A percentile compares a stretch with the other conserved stretches of the same genome.
These are phyloP conservation scores for Crossaster papposus DNA, from an alignment of 53 echinoderm and acorn worm genomes.

Conservation along the genomic window DNA sequence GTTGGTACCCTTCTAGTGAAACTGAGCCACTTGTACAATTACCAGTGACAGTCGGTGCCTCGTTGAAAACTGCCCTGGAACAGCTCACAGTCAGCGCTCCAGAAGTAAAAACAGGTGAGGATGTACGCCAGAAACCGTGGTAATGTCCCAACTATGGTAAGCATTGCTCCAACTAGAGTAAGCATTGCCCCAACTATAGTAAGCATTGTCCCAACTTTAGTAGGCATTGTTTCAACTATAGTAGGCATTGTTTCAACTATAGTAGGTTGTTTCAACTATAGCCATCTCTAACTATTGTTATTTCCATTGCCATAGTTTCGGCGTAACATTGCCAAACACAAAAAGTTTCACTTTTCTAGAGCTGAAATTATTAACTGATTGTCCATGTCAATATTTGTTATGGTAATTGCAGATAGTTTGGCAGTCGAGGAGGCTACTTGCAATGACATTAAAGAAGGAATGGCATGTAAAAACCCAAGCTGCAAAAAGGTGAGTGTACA, in stretches of 20 bases:
- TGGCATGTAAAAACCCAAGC: constrained; percentile 82
- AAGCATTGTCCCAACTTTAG: too few relatives aligned
- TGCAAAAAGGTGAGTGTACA: constrained; percentile 71
- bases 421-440: constrained; percentile 29
- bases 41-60: constrained; percentile 69
- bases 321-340: too few relatives aligned
- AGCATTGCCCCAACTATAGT: too few relatives aligned
- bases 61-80: constrained; percentile 77
- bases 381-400: neutral
- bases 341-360: too few relatives aligned
- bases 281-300: too few relatives aligned
- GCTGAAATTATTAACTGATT: too few relatives aligned
- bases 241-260: too few relatives aligned
- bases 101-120: constrained; percentile 47
- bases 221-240: too few relatives aligned
- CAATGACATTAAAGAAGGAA: constrained; percentile 68
- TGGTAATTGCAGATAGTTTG: neutral
- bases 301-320: too few relatives aligned
- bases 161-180: too few relatives aligned
- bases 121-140: neutral
- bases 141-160: too few relatives aligned
- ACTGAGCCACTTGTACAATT: constrained; percentile 69
- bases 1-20: constrained; percentile 50
- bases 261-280: too few relatives aligned
- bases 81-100: constrained; percentile 60